These are phyloP conservation scores for Axis porcinus DNA, from an alignment of 2,113 vertebrate genomes.

Conservation along the genomic window DNA sequence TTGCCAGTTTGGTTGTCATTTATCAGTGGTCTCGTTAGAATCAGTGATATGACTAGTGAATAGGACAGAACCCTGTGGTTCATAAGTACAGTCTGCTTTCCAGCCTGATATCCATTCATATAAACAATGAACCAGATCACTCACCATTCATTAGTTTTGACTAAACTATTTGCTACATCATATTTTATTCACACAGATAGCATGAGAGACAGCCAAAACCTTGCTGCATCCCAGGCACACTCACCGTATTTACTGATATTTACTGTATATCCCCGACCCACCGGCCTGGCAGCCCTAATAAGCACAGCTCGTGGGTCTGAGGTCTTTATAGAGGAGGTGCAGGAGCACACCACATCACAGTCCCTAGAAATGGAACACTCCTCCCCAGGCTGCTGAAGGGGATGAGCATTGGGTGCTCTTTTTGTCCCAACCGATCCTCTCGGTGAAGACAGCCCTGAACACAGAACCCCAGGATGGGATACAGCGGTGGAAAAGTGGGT, in stretches of 20 bases:
- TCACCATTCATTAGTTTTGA: neutral
- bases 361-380: neutral
- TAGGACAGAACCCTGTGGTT: neutral
- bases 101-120: neutral
- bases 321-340: slow-evolving; percentile 3
- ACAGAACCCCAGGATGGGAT: neutral
- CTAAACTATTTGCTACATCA: neutral
- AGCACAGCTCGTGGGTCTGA: neutral
- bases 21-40: slow-evolving; percentile 13
- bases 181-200: neutral
- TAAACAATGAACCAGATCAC: slow-evolving; percentile 5
- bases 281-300: neutral
- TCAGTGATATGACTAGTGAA: neutral
- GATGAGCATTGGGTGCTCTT: neutral
- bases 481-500: neutral
- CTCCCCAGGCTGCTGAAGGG: neutral
- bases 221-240: neutral
- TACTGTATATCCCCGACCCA: neutral
- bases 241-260: neutral
- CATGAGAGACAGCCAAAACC: neutral
- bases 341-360: neutral
- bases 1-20: slow-evolving; percentile 7
- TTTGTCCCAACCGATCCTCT: neutral
- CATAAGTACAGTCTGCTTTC: neutral
- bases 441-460: neutral